Evolutionary conservation across 2,113 vertebrate genomes (phyloP), one percentile per base, ranked within the genome.

Genomic region (Nerophis lumbriciformis): DNA sequence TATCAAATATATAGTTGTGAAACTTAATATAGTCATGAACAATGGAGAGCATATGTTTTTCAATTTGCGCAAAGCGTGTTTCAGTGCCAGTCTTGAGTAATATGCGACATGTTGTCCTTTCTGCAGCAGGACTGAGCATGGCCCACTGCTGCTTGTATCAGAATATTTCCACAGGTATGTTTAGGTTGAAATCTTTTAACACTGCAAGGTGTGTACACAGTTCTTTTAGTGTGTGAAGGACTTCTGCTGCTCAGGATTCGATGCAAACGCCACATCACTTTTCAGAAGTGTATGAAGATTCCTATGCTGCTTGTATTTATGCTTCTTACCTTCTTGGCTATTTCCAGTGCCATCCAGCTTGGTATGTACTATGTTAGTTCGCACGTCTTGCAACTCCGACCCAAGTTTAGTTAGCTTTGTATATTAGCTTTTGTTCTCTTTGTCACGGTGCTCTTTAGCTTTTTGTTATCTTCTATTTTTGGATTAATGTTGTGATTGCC

Each of bases 161-260:
- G 9, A 16, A 57, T 16, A 57, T 57, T 16, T 57, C 55, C 1
- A 44, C 55, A 16, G 55, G 55, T 36, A 42, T 16, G 39, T 37
- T n/a, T 1, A 38, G 55, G 42, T 57, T 38, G 15, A 16, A 57
- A 38, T n/a, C 2, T 37, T 5, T 44, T 16, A 15, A 38, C 7
- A 44, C 37, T 8, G 55, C n/a, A 5, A 38, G 55, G 15, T 44
- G 37, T 16, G 28, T 51, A 37, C 67, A 60, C 6, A 66, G n/a
- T n/a, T n/a, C n/a, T n/a, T n/a, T n/a, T n/a, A n/a, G n/a, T n/a
- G 21, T 68, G 15, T 51, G 52, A 62, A 68, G 14, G 48, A 55
- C 63, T 76, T 19, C 4, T 72, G 65, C 5, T 72, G 53, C 15
- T n/a, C n/a, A n/a, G n/a, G n/a, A n/a, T n/a, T n/a, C n/a, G n/a